Evolutionary conservation across 2,797 vertebrate species (phyloP).

Genomic region (Acipenser ruthenus): DNA sequence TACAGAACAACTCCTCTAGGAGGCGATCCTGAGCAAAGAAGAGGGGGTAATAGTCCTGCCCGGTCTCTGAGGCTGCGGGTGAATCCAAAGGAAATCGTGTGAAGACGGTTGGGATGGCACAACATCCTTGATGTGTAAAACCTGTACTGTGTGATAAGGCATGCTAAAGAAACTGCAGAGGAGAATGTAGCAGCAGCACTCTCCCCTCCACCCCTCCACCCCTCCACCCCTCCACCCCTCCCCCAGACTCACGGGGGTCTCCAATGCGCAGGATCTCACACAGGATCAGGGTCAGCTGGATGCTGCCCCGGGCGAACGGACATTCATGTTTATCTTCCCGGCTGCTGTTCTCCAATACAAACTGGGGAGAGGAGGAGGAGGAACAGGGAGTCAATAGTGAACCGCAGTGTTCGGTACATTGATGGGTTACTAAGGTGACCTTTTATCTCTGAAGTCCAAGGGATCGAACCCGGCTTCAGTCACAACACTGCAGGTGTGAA

Average conservation of each 20-base stretch:
- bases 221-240: neutral
- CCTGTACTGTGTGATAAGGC: too few relatives aligned
- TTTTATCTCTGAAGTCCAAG: too few relatives aligned
- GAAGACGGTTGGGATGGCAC: neutral
- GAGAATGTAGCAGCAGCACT: neutral
- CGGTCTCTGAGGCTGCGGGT: constrained; percentile 80
- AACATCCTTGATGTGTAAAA: neutral
- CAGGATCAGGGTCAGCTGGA: constrained; percentile 85
- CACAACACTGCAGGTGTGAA: neutral
- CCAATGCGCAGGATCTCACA: constrained; percentile 88
- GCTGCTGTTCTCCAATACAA: constrained; percentile 93
- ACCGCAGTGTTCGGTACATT: too few relatives aligned
- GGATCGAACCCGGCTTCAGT: neutral
- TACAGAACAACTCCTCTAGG: constrained; percentile 92
- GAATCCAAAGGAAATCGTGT: neutral
- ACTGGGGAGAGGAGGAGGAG: constrained; percentile 49
- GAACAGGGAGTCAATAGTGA: constrained; percentile 1
- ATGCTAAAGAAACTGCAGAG: neutral
- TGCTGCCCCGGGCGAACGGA: constrained; percentile 90
- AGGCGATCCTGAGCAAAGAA: constrained; percentile 92
- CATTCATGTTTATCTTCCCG: constrained; percentile 93
- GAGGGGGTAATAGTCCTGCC: constrained; percentile 87
- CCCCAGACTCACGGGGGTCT: constrained; percentile 70
- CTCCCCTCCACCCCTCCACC: neutral
- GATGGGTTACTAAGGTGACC: too few relatives aligned